These are phyloP conservation scores for Ruditapes philippinarum DNA, from an alignment of 1,140 invertebrate genomes.

Conservation along the genomic window DNA sequence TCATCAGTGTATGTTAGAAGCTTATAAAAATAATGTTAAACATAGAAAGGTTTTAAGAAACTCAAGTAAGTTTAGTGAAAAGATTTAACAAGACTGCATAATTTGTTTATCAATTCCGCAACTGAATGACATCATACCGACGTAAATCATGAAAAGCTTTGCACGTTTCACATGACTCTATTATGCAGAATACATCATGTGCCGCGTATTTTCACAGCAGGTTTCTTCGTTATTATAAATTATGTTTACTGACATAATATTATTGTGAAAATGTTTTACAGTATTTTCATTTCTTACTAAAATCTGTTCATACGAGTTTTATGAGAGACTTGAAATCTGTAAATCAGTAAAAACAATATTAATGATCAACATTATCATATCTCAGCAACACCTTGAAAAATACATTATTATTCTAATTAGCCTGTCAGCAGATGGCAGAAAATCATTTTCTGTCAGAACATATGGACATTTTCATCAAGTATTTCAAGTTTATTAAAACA, in stretches of 20 bases:
- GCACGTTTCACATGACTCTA: background rate
- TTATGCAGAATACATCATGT: background rate
- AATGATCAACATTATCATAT: too few species aligned
- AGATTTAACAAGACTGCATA: background rate
- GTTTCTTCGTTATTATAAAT: background rate
- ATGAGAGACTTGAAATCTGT: too few species aligned
- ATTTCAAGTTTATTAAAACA: too few species aligned
- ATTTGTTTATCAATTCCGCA: constrained; percentile 16
- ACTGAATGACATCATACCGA: constrained; percentile 6
- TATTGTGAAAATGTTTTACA: background rate
- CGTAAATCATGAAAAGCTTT: background rate
- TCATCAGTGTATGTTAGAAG: constrained; percentile 36
- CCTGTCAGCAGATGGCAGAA: too few species aligned
- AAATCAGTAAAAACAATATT: too few species aligned
- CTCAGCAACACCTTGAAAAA: too few species aligned
- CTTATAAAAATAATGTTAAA: constrained; percentile 22
- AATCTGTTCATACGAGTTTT: too few species aligned
- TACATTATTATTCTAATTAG: too few species aligned
- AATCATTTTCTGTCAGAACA: too few species aligned
- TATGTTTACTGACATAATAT: constrained; percentile 18
- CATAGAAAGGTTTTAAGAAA: constrained; percentile 1
- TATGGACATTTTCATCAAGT: too few species aligned
- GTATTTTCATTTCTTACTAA: background rate
- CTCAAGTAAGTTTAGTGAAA: constrained; percentile 9
- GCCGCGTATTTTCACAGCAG: constrained; percentile 7